phyloP scores from a whole-genome alignment of 2,888 invertebrate species.

The Drosophila percnosoma region DNA sequence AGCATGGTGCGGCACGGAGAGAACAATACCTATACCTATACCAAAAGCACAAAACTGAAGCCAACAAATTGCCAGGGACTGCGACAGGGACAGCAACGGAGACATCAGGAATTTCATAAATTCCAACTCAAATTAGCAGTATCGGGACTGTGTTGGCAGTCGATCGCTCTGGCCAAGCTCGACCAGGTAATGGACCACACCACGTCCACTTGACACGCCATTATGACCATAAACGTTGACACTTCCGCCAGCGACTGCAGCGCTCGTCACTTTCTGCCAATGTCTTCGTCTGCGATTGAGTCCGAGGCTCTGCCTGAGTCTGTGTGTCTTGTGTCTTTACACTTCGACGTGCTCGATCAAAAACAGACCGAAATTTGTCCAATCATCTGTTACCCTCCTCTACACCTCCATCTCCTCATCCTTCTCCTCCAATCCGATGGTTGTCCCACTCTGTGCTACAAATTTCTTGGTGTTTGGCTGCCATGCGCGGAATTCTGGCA shows the following conservation, averaged over 20 bases:
- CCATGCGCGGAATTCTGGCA: slow-evolving; percentile 81
- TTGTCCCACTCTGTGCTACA: slow-evolving; percentile 52
- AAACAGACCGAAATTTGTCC: slow-evolving; percentile 78
- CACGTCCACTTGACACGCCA: slow-evolving; percentile 78
- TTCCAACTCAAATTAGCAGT: slow-evolving; percentile 76
- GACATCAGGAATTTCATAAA: slow-evolving; percentile 73
- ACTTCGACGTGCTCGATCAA: slow-evolving; percentile 69
- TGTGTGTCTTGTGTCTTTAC: slow-evolving; percentile 2
- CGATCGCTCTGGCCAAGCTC: slow-evolving; percentile 12
- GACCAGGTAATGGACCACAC: slow-evolving; percentile 74
- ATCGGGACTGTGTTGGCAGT: slow-evolving; percentile 9
- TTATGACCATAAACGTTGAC: slow-evolving; percentile 83
- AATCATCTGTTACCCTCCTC: slow-evolving; percentile 44
- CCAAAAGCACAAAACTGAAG: slow-evolving; percentile 18
- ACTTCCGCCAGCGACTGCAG: slow-evolving; percentile 66
- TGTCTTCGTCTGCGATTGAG: slow-evolving; percentile 29
- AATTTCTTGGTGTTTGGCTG: slow-evolving; percentile 79
- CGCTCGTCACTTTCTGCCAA: slow-evolving; percentile 43
- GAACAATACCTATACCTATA: background rate
- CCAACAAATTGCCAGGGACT: slow-evolving; percentile 65
- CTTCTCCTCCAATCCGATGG: background rate
- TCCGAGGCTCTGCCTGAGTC: background rate
- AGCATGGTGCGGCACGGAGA: slow-evolving; percentile 6
- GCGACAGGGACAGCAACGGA: slow-evolving; percentile 21
- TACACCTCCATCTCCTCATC: background rate